Evolutionary conservation across 2,113 vertebrate genomes (phyloP).

Genomic region (Odocoileus virginianus): DNA sequence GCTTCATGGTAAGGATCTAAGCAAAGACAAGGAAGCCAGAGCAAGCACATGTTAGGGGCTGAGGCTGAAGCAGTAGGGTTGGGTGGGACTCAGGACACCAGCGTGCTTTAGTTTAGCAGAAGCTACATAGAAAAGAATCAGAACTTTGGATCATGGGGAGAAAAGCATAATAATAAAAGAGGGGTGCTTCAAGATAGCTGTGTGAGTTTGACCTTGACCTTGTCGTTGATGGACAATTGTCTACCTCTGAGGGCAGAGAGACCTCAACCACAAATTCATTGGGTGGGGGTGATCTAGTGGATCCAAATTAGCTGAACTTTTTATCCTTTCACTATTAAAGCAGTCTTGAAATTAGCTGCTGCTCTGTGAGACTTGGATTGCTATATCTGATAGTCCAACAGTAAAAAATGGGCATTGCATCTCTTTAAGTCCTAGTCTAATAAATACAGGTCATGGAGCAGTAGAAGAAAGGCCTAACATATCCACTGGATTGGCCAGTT

Average conservation of each 20-base stretch:
- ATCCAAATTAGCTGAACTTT: neutral
- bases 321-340: neutral
- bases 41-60: conserved; percentile 52
- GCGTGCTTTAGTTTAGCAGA: conserved; percentile 1
- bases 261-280: neutral
- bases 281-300: neutral
- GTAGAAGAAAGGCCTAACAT: neutral
- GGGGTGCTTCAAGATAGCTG: neutral
- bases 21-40: conserved; percentile 58
- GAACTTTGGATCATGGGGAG: neutral
- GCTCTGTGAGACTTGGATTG: neutral
- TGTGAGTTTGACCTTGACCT: neutral
- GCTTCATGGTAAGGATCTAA: conserved; percentile 41
- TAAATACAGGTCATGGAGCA: neutral
- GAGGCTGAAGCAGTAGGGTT: neutral
- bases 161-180: neutral
- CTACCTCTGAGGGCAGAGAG: neutral
- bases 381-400: neutral
- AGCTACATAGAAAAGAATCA: neutral
- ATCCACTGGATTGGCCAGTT: neutral
- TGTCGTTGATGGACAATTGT: neutral
- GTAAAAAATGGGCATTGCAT: neutral
- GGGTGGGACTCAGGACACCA: neutral
- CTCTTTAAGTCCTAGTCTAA: neutral
- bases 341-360: neutral